Evolutionary conservation across 2,888 invertebrate genomes (phyloP).

Genomic region (Plemyria rubiginata): DNA sequence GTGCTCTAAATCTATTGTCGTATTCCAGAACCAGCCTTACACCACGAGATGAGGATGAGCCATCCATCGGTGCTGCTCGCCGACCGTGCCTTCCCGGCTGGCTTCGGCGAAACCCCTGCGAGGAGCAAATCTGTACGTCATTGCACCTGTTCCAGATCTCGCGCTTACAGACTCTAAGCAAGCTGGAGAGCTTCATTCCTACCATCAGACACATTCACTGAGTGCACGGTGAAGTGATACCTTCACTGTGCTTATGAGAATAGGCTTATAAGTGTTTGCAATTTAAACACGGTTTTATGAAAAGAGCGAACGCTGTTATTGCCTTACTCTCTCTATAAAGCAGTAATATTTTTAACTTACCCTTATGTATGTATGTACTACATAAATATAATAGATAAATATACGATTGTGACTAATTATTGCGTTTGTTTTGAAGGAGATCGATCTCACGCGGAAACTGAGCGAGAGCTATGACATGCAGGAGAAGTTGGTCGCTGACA

Average conservation of each 20-base stretch:
- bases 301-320: too few species aligned
- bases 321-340: neutral
- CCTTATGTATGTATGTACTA: too few species aligned
- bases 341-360: neutral
- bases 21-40: constrained; percentile 56
- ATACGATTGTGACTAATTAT: constrained; percentile 41
- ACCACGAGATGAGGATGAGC: constrained; percentile 67
- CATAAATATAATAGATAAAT: constrained; percentile 44
- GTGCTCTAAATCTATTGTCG: neutral
- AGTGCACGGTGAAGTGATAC: neutral
- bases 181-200: neutral
- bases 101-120: constrained; percentile 48
- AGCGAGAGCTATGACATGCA: constrained; percentile 88
- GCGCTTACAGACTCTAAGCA: constrained; percentile 29
- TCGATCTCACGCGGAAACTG: constrained; percentile 83
- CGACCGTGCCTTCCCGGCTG: constrained; percentile 41
- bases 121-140: constrained; percentile 77
- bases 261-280: too few species aligned
- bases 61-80: constrained; percentile 62
- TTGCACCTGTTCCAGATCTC: constrained; percentile 32
- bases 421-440: constrained; percentile 64
- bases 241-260: too few species aligned
- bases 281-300: too few species aligned
- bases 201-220: neutral
- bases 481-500: constrained; percentile 87